Percentiles rank a stretch among this genome's conserved stretches.
phyloP scores from a whole-genome alignment of 2,113 vertebrate species.

The Coturnix japonica region DNA sequence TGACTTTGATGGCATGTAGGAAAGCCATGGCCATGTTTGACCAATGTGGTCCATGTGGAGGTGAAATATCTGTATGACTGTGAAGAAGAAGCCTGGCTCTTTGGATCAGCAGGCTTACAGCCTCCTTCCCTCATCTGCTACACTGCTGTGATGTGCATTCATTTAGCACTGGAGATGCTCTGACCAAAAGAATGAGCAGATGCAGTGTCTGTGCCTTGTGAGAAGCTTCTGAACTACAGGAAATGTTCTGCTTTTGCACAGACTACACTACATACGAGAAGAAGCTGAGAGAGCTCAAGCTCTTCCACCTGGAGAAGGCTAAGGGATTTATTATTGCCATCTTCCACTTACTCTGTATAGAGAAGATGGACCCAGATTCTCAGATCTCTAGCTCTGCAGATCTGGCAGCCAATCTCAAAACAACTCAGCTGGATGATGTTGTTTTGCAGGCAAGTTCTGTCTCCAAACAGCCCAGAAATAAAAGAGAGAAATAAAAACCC shows the following conservation, averaged over 20 bases:
- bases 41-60: accelerated
- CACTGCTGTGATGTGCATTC: background rate
- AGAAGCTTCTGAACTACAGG: background rate
- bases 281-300: background rate
- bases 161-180: background rate
- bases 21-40: background rate
- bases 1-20: background rate
- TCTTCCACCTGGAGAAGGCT: background rate
- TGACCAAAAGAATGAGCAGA: background rate
- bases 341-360: background rate
- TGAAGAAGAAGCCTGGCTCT: background rate
- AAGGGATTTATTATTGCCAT: background rate
- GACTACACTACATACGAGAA: background rate
- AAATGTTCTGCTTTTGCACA: background rate
- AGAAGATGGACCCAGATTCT: background rate
- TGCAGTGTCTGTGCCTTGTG: background rate
- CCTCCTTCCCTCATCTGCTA: background rate
- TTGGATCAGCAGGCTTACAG: background rate
- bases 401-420: background rate
- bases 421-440: background rate
- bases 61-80: background rate
- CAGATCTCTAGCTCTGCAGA: background rate
- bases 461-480: background rate
- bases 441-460: background rate
- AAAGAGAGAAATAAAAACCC: background rate